Conservation (phyloP, 1,140 invertebrate genomes). For the Drosophila pectinifera region DNA sequence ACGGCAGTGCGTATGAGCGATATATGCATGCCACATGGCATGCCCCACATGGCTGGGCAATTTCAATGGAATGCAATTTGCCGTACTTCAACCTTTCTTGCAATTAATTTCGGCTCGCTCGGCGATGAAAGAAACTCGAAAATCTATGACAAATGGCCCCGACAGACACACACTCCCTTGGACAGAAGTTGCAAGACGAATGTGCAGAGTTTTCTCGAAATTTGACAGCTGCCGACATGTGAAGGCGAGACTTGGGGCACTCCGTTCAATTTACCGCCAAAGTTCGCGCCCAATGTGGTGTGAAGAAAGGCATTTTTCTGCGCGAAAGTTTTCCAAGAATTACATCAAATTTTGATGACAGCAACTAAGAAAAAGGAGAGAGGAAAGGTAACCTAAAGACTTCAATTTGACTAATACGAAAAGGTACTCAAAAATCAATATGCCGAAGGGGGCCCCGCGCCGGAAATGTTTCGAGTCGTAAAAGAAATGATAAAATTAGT, state of each 20-base stretch:
- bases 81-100: slow-evolving; percentile 21
- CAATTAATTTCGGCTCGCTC: slow-evolving; percentile 32
- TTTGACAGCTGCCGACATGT: slow-evolving; percentile 56
- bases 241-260: slow-evolving; percentile 21
- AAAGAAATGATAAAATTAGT: slow-evolving; percentile 40
- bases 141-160: slow-evolving; percentile 46
- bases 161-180: slow-evolving; percentile 7
- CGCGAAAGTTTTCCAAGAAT: slow-evolving; percentile 31
- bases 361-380: not conserved
- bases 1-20: slow-evolving; percentile 63
- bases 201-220: slow-evolving; percentile 50
- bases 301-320: slow-evolving; percentile 22
- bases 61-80: slow-evolving; percentile 57
- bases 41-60: slow-evolving; percentile 23
- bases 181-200: slow-evolving; percentile 51
- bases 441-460: slow-evolving; percentile 33
- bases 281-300: slow-evolving; percentile 21
- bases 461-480: slow-evolving; percentile 52
- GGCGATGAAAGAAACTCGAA: slow-evolving; percentile 39
- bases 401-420: slow-evolving; percentile 51
- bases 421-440: slow-evolving; percentile 45
- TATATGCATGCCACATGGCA: slow-evolving; percentile 45
- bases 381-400: slow-evolving; percentile 18
- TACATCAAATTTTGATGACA: slow-evolving; percentile 24
- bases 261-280: slow-evolving; percentile 15